phyloP scores from a whole-genome alignment of 2,797 vertebrate species.

The Catostomus latipinnis region DNA sequence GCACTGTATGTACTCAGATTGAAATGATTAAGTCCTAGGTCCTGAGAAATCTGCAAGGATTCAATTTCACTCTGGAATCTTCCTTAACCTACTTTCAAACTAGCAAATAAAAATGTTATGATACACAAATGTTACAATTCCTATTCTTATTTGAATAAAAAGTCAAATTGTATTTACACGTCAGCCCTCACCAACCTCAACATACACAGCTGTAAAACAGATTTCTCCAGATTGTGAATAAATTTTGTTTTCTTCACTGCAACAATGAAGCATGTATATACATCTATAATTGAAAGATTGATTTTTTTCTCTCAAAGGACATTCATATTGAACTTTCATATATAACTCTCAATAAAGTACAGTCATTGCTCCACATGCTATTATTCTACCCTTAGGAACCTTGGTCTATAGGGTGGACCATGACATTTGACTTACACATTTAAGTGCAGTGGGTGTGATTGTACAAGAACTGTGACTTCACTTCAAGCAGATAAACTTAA shows the following conservation, averaged over 20 bases:
- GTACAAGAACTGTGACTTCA: constrained; percentile 3
- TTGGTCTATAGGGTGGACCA: constrained; percentile 8
- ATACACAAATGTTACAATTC: no score
- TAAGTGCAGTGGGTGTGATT: constrained; percentile 22
- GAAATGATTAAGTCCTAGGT: constrained; percentile 49
- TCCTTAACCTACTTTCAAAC: background rate
- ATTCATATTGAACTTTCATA: background rate
- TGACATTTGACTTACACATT: constrained; percentile 36
- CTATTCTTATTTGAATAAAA: no score
- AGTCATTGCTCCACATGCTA: background rate
- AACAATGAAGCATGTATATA: no score
- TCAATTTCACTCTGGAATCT: constrained; percentile 20
- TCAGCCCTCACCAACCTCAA: background rate
- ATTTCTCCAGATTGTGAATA: background rate
- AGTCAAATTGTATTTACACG: background rate
- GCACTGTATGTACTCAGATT: constrained; percentile 37
- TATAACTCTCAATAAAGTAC: background rate
- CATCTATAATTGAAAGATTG: no score
- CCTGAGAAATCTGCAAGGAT: background rate
- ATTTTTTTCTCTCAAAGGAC: background rate
- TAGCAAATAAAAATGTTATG: no score
- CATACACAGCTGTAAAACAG: background rate
- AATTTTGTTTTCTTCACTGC: background rate
- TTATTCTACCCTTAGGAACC: constrained; percentile 3
- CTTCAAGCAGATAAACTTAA: background rate